Conservation (phyloP, 2,113 vertebrate genomes). For the Pelvicachromis taeniatus region DNA sequence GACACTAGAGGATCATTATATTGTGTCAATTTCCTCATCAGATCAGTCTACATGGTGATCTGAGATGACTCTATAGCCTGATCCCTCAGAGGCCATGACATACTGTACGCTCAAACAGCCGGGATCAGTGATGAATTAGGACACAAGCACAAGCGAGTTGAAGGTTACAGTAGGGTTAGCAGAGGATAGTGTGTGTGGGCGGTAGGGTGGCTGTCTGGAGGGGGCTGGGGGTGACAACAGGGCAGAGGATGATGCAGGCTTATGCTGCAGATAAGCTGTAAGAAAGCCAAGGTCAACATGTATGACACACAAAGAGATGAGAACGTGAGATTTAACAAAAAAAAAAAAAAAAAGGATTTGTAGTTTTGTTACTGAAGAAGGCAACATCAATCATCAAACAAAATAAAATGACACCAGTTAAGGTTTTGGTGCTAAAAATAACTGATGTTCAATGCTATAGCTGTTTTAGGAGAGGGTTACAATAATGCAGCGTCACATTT, state of each 20-base stretch:
- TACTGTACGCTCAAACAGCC: neutral
- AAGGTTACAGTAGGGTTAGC: conserved; percentile 3
- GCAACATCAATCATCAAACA: neutral
- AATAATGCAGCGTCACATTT: neutral
- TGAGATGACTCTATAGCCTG: neutral
- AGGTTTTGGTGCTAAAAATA: neutral
- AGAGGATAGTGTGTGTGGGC: neutral
- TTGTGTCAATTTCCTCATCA: neutral
- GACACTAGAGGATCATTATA: neutral
- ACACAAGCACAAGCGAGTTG: neutral
- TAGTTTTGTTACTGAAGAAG: neutral
- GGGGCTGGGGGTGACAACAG: neutral
- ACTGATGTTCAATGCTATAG: neutral
- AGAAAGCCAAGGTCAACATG: conserved; percentile 6
- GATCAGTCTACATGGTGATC: neutral
- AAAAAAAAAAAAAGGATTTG: neutral
- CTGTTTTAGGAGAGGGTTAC: neutral
- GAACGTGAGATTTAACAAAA: neutral
- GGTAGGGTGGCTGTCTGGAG: neutral
- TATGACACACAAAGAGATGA: neutral
- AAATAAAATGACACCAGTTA: neutral
- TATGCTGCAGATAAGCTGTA: conserved; percentile 6
- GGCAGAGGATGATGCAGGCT: conserved; percentile 6
- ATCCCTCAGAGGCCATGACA: neutral
- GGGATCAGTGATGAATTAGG: neutral